These are phyloP conservation scores for Adelphocoris suturalis DNA, from an alignment of 2,888 invertebrate genomes.

Conservation along the genomic window DNA sequence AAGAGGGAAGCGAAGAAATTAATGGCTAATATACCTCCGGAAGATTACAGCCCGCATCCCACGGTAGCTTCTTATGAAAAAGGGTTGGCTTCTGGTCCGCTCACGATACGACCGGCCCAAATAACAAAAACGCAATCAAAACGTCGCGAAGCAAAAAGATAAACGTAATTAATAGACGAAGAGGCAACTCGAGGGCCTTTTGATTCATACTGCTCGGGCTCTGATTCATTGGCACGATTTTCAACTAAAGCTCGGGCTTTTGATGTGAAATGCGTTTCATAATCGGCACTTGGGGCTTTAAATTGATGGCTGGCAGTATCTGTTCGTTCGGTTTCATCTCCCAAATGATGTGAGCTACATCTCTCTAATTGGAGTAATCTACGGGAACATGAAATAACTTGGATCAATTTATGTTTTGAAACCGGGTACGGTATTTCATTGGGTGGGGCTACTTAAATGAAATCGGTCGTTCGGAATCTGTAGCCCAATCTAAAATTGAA, in stretches of 20 bases:
- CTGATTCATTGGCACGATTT: constrained; percentile 27
- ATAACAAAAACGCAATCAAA: constrained; percentile 35
- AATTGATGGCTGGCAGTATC: constrained; percentile 26
- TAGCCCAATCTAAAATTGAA: no score
- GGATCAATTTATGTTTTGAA: no score
- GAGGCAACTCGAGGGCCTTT: not conserved
- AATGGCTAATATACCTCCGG: constrained; percentile 33
- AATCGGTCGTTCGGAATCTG: no score
- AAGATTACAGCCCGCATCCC: constrained; percentile 26
- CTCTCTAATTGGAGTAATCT: constrained; percentile 12
- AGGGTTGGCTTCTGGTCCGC: not conserved
- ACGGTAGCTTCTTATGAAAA: constrained; percentile 32
- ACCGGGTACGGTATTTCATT: no score
- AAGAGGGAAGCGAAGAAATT: constrained; percentile 11
- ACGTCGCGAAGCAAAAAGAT: constrained; percentile 31
- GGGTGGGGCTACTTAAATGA: no score
- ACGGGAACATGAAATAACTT: not conserved
- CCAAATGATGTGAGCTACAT: not conserved
- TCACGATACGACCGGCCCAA: constrained; percentile 26
- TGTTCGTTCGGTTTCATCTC: constrained; percentile 22
- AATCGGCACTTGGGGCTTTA: not conserved
- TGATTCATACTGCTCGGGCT: not conserved
- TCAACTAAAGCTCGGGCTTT: constrained; percentile 13
- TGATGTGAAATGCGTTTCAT: constrained; percentile 24
- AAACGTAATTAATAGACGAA: constrained; percentile 34